phyloP scores from a whole-genome alignment of 2,113 vertebrate genomes.

The Cryptotis parvus region DNA sequence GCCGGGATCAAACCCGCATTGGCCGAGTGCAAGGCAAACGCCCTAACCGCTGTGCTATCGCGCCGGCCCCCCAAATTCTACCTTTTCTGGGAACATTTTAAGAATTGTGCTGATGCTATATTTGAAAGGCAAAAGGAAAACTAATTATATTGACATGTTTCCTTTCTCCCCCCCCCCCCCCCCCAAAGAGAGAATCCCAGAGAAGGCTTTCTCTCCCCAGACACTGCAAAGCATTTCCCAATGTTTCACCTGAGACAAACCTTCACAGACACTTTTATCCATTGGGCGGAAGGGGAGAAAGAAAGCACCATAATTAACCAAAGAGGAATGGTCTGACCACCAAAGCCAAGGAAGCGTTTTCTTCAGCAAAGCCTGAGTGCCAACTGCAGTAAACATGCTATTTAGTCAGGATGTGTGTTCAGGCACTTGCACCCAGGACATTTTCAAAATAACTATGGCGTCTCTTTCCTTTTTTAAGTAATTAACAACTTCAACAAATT shows the following conservation, averaged over 20 bases:
- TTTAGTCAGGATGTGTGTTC: not conserved
- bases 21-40: too few relatives aligned
- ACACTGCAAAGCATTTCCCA: constrained; percentile 25
- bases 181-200: not conserved
- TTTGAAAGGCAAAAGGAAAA: constrained; percentile 30
- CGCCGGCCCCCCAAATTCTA: too few relatives aligned
- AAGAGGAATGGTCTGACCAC: constrained; percentile 31
- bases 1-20: too few relatives aligned
- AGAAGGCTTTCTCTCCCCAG: constrained; percentile 1
- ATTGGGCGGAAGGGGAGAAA: not conserved
- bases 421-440: constrained; percentile 3
- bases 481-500: not conserved
- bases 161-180: not conserved
- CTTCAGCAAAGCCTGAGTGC: not conserved
- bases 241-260: constrained; percentile 31
- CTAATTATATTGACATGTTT: constrained; percentile 67
- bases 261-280: not conserved
- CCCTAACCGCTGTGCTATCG: too few relatives aligned
- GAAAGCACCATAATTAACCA: constrained; percentile 46
- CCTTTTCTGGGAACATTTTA: constrained; percentile 73
- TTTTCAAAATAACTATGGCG: constrained; percentile 33
- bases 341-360: not conserved
- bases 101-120: constrained; percentile 54
- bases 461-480: constrained; percentile 10
- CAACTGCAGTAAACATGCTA: not conserved